These are phyloP conservation scores for Geopemphigus sp. DNA, from an alignment of 1,140 invertebrate genomes.

Conservation along the genomic window DNA sequence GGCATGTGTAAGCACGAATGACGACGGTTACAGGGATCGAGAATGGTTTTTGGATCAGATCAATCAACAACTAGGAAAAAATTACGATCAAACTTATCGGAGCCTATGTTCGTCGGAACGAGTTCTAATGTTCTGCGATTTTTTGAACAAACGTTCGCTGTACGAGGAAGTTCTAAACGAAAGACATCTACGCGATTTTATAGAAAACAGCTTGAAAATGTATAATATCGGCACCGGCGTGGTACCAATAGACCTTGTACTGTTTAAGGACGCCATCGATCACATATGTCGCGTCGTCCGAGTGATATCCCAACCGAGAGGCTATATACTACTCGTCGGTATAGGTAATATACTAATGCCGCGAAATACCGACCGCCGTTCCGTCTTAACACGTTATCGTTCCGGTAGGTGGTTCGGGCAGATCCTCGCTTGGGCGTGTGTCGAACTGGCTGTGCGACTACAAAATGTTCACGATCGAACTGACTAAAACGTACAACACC, in stretches of 20 bases:
- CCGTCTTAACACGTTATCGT: background rate
- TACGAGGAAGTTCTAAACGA: slow-evolving; percentile 61
- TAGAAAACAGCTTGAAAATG: slow-evolving; percentile 67
- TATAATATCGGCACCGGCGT: slow-evolving; percentile 75
- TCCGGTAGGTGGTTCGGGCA: slow-evolving; percentile 73
- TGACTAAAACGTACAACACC: slow-evolving; percentile 72
- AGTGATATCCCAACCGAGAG: slow-evolving; percentile 77
- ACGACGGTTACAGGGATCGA: background rate
- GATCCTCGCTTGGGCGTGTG: slow-evolving; percentile 73
- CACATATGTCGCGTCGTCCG: slow-evolving; percentile 77
- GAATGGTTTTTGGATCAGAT: slow-evolving; percentile 35
- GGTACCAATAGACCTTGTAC: slow-evolving; percentile 73
- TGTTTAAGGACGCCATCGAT: slow-evolving; percentile 81
- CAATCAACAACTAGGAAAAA: background rate
- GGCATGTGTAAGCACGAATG: too few species aligned
- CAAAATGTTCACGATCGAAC: slow-evolving; percentile 72
- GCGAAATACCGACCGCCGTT: background rate
- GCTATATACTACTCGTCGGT: slow-evolving; percentile 79
- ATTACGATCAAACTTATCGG: slow-evolving; percentile 2
- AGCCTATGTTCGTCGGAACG: slow-evolving; percentile 46
- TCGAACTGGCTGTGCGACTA: slow-evolving; percentile 77
- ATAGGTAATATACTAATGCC: slow-evolving; percentile 63
- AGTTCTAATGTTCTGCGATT: slow-evolving; percentile 34
- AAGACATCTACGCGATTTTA: slow-evolving; percentile 57
- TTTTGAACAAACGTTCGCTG: slow-evolving; percentile 51